phyloP scores from a whole-genome alignment of 2,888 invertebrate genomes.

The Lamellibrachia satsuma region DNA sequence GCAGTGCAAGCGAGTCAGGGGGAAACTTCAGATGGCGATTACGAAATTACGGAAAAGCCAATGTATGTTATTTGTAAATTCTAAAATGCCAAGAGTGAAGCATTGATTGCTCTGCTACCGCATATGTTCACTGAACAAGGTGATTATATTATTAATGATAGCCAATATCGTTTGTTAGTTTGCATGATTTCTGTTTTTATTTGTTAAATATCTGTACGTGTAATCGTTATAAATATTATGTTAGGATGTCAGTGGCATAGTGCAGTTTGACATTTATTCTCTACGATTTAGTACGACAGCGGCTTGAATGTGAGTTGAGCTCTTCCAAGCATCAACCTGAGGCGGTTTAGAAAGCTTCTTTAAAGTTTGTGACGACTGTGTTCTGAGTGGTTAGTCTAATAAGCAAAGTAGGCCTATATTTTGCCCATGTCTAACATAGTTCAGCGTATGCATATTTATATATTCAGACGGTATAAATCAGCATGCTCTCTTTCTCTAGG shows the following conservation, averaged over 20 bases:
- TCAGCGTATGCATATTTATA: background rate
- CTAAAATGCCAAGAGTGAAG: conserved; percentile 17
- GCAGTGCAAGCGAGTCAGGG: background rate
- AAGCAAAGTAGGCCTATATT: background rate
- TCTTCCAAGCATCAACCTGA: background rate
- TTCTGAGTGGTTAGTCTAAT: conserved; percentile 10
- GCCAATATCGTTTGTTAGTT: background rate
- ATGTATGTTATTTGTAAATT: background rate
- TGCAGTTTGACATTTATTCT: background rate
- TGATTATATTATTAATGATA: background rate
- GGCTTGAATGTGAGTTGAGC: background rate
- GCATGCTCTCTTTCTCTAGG: background rate
- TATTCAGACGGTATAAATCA: background rate
- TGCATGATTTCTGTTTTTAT: background rate
- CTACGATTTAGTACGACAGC: background rate
- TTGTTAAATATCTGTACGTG: background rate
- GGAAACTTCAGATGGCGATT: background rate
- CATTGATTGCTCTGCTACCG: background rate
- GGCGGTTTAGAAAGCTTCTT: background rate
- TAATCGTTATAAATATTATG: background rate
- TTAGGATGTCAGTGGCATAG: background rate
- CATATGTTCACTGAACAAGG: background rate
- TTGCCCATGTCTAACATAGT: background rate
- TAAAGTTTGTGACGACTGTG: background rate
- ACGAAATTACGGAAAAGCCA: background rate